phyloP scores from a whole-genome alignment of 2,113 vertebrate genomes.

The Willisornis vidua region DNA sequence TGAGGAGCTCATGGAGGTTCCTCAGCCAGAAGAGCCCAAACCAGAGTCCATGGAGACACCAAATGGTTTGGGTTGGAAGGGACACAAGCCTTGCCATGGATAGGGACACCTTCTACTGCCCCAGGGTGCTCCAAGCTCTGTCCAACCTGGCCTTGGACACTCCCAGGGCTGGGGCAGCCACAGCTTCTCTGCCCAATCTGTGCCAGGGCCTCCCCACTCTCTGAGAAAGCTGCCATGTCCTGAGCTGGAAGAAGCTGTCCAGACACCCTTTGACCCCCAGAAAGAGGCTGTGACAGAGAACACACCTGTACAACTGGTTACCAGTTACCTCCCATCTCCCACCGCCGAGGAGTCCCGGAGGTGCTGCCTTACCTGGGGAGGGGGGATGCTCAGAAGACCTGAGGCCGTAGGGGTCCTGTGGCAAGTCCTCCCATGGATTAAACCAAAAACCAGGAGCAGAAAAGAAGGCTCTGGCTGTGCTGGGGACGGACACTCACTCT shows the following conservation, averaged over 20 bases:
- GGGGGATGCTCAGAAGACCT: background rate
- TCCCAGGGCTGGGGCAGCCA: background rate
- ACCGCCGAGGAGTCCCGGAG: accelerated
- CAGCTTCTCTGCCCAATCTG: background rate
- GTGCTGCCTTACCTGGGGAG: constrained; percentile 30
- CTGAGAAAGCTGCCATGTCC: background rate
- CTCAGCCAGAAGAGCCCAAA: background rate
- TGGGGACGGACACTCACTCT: background rate
- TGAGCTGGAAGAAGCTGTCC: background rate
- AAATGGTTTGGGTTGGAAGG: background rate
- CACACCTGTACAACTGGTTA: background rate
- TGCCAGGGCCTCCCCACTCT: background rate
- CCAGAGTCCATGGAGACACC: accelerated
- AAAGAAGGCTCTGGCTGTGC: background rate
- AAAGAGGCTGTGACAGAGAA: background rate
- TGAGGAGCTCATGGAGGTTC: background rate
- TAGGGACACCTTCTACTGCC: background rate
- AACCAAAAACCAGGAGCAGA: background rate
- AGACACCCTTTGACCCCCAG: accelerated
- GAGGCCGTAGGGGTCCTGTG: background rate
- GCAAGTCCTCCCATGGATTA: background rate
- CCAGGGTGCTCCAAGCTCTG: background rate
- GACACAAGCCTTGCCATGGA: background rate
- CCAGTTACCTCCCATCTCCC: background rate
- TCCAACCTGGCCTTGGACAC: background rate